phyloP scores from a whole-genome alignment of 35 echinoderm and acorn worm genomes.

The Chiridota heheva region DNA sequence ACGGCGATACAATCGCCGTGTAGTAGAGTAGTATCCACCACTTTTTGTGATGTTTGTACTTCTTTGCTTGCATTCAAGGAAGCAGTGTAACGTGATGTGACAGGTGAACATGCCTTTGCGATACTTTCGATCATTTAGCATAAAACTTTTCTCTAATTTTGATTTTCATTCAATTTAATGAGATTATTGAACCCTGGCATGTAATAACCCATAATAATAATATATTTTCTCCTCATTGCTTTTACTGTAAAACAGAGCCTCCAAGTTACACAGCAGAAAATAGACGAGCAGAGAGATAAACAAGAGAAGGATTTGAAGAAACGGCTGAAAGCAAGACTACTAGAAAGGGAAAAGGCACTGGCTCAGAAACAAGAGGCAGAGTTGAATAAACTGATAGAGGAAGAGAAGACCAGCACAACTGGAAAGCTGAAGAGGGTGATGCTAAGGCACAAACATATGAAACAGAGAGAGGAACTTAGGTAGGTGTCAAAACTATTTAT shows the following conservation, averaged over 20 bases:
- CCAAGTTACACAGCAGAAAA: constrained; percentile 61
- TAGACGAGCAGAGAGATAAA: constrained; percentile 72
- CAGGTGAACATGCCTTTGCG: neutral
- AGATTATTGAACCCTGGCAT: neutral
- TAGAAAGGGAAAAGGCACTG: constrained; percentile 66
- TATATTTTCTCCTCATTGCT: neutral
- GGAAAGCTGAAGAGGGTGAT: constrained; percentile 71
- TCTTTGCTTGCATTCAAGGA: neutral
- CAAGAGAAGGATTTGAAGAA: constrained; percentile 73
- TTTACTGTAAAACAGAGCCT: constrained; percentile 48
- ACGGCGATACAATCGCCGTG: too few relatives aligned
- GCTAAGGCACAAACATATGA: constrained; percentile 91
- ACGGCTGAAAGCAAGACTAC: constrained; percentile 63
- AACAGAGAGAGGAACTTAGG: constrained; percentile 87
- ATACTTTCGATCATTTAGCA: neutral
- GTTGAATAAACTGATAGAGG: constrained; percentile 27
- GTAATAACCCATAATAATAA: neutral
- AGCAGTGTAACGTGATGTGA: neutral
- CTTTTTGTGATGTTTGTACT: too few relatives aligned
- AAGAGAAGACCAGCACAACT: constrained; percentile 59
- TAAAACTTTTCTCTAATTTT: too few relatives aligned
- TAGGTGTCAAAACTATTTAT: constrained; percentile 3
- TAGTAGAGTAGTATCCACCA: too few relatives aligned
- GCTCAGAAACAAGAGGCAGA: constrained; percentile 61
- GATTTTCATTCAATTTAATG: neutral